These are phyloP conservation scores for Cyclopterus lumpus DNA, from an alignment of 2,797 vertebrate species.

Conservation along the genomic window DNA sequence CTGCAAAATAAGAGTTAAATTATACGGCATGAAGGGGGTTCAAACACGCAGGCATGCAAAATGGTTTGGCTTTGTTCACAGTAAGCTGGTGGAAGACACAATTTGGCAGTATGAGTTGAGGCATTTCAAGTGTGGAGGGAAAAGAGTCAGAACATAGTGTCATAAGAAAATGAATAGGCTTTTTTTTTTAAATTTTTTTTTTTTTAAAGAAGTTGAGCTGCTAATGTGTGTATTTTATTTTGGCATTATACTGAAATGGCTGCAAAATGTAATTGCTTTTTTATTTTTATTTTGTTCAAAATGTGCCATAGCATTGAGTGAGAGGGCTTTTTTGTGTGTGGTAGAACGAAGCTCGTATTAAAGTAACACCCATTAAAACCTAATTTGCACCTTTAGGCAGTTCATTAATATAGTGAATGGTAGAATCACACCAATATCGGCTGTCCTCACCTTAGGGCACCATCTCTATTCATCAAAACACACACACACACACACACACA, in stretches of 20 bases:
- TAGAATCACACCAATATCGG: constrained; percentile 87
- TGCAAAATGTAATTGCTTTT: constrained; percentile 88
- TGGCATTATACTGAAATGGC: constrained; percentile 75
- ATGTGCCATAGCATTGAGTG: constrained; percentile 78
- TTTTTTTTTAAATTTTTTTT: constrained; percentile 81
- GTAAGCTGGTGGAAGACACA: constrained; percentile 56
- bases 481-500: constrained; percentile 80
- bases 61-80: constrained; percentile 61
- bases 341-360: constrained; percentile 81
- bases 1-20: constrained; percentile 51
- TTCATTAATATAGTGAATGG: constrained; percentile 96
- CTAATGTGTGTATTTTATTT: constrained; percentile 86
- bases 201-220: constrained; percentile 81
- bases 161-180: constrained; percentile 83
- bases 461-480: constrained; percentile 85
- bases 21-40: constrained; percentile 45
- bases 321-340: constrained; percentile 75
- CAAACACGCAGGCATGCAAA: constrained; percentile 53
- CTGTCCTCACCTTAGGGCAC: constrained; percentile 89
- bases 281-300: constrained; percentile 68
- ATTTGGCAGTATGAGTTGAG: constrained; percentile 55
- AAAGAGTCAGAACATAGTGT: constrained; percentile 50
- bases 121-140: constrained; percentile 51
- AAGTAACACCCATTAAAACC: constrained; percentile 99
- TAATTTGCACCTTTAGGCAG: constrained; percentile 98